Evolutionary conservation across 2,888 invertebrate species (phyloP), one percentile per base, ranked within the genome.

Genomic region (Sthenelais limicola): DNA sequence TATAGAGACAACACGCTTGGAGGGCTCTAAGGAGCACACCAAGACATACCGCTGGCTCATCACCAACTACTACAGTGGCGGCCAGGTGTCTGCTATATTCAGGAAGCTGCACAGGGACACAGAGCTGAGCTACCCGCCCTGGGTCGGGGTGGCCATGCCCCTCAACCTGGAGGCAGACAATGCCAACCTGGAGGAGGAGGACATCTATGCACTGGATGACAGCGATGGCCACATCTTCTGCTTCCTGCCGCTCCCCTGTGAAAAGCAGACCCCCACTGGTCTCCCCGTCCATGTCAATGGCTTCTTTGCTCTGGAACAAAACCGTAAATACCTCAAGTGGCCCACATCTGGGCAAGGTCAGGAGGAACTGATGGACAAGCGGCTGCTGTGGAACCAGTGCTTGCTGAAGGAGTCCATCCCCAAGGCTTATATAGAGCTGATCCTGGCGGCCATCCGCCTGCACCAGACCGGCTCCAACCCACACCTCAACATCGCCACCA

Each of bases 261-360:
- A 82, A 66, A 74, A 76, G 7, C 74, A 79, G 52, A 79, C 78
- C 54, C 75, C 80, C n/a, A 84, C 85, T 1, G 85, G 86, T 5
- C 80, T 86, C 12, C 86, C 86, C 0, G 79, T 86, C 5, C 85
- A 85, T 73, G 78, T 86, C 21, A 85, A 85, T 74, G 86, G 84
- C 1, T 83, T 79, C 74, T 86, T 86, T 76, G 83, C 84, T 0
- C 75, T 86, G 15, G 83, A 80, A 54, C 83, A 83, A 62, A 84
- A 84, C 74, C 33, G 70, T n/a, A 77, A 77, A 73, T 74, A 79
- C 68, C 71, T 79, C 30, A 78, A 78, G 56, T 79, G 78, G 79
- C 74, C 77, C 18, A 62, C 35, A 26, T 32, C 48, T 9, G 54
- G 24, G 33, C 75, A 73, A 58, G 12, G 52, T 3, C 56, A 75